Evolutionary conservation across 2,888 invertebrate genomes (phyloP), one percentile per base, ranked within the genome.

Genomic region (Sthenelais limicola): DNA sequence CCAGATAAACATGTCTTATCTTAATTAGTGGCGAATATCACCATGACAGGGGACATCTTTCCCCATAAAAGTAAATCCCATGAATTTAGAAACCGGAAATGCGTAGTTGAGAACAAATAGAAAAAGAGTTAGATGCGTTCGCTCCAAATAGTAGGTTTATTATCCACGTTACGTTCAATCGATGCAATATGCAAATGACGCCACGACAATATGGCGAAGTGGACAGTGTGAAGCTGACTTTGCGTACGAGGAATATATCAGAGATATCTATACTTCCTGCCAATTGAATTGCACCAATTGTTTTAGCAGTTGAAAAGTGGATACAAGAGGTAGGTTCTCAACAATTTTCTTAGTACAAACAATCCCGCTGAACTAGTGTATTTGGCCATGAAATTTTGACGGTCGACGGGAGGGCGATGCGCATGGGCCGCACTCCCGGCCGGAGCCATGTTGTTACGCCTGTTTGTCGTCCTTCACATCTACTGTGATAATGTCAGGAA

Each of bases 141-240:
- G n/a, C n/a, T n/a, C n/a, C n/a, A n/a, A n/a, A n/a, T n/a, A n/a
- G n/a, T n/a, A n/a, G n/a, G n/a, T n/a, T n/a, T n/a, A n/a, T n/a
- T 35, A 62, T 38, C 35, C 62, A 26, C 38, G 62, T 62, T 62
- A 35, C 24, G 7, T 18, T 15, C 24, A 5, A 38, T 38, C 43
- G 62, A 38, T 56, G 38, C 62, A 38, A 62, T 62, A 62, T 62
- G 62, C 62, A 62, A 62, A 62, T 62, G 62, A 62, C 21, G 28
- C 38, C 62, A 62, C 62, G 62, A 43, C 62, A 62, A 62, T 62
- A 62, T 62, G 62, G 62, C 62, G 62, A 62, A 62, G 26, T 62
- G 62, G 38, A 43, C 62, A 43, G 43, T 62, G 62, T 33, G 43
- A 7, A 38, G 5, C 43, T 62, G 62, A 62, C 43, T 24, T 62